These are phyloP conservation scores for Micropoecilia bifurca DNA, from an alignment of 2,797 vertebrate genomes.

Conservation along the genomic window DNA sequence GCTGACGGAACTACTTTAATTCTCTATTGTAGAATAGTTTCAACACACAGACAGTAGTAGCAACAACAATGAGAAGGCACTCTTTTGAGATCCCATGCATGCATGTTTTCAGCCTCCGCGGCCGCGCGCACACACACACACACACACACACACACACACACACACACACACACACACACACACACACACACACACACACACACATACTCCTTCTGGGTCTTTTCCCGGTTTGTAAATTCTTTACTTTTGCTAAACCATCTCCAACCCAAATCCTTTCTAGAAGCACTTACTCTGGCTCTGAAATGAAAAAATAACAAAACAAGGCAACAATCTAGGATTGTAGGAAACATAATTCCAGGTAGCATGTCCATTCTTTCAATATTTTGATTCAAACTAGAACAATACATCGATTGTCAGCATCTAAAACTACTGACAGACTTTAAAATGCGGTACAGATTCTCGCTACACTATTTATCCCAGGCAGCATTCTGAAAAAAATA, in stretches of 20 bases:
- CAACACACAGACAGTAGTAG: background rate
- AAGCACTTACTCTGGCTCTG: background rate
- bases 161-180: too few relatives aligned
- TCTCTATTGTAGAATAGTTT: background rate
- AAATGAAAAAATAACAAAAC: conserved; percentile 26
- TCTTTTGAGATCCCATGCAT: background rate
- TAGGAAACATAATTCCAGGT: background rate
- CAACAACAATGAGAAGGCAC: background rate
- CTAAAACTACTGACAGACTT: conserved; percentile 2
- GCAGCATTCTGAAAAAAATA: conserved; percentile 13
- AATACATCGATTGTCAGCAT: background rate
- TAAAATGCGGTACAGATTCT: background rate
- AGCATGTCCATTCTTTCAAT: conserved; percentile 4
- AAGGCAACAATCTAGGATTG: background rate
- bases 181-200: too few relatives aligned
- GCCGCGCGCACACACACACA: too few relatives aligned
- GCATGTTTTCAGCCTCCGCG: background rate
- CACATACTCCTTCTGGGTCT: background rate
- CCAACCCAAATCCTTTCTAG: background rate
- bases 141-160: too few relatives aligned
- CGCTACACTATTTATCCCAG: background rate
- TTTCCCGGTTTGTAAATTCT: background rate
- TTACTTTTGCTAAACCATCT: background rate
- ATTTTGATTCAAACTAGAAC: conserved; percentile 1
- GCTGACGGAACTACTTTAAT: background rate